Percentiles rank a stretch among this genome's conserved stretches.
Conservation (phyloP, 2,888 invertebrate genomes). For the Pteria penguin region DNA sequence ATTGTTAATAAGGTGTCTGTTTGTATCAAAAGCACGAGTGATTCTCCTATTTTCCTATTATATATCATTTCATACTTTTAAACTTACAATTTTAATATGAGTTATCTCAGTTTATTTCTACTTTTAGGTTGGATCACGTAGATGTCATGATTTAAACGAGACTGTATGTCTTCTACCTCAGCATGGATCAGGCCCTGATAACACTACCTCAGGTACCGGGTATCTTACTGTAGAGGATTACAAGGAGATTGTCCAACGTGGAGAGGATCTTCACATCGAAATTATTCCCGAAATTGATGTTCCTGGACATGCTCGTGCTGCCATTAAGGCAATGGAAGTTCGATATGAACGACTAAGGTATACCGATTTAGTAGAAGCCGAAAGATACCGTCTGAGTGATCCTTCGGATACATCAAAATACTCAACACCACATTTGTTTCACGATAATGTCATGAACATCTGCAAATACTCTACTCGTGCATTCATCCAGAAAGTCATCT, state of each 20-base stretch:
- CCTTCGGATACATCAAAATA: slow-evolving; percentile 47
- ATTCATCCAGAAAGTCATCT: slow-evolving; percentile 49
- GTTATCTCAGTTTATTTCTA: too few species aligned
- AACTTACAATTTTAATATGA: too few species aligned
- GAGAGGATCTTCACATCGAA: slow-evolving; percentile 61
- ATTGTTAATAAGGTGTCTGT: too few species aligned
- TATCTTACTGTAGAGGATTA: slow-evolving; percentile 64
- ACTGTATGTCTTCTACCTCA: slow-evolving; percentile 59
- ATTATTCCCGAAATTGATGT: slow-evolving; percentile 76
- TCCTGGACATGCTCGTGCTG: slow-evolving; percentile 70
- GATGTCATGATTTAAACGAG: slow-evolving; percentile 55
- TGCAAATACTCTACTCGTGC: slow-evolving; percentile 56
- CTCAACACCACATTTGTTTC: slow-evolving; percentile 56
- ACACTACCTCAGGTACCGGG: slow-evolving; percentile 53
- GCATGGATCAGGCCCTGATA: slow-evolving; percentile 65
- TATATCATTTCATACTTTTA: too few species aligned
- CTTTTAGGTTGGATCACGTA: slow-evolving; percentile 48
- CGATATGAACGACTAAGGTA: slow-evolving; percentile 44
- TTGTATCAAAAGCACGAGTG: too few species aligned
- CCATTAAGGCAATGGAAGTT: slow-evolving; percentile 68
- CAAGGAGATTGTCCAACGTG: slow-evolving; percentile 61
- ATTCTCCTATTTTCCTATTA: too few species aligned
- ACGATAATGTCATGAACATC: slow-evolving; percentile 64
- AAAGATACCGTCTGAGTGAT: slow-evolving; percentile 48
- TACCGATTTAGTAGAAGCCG: slow-evolving; percentile 33